Base-by-base conservation (phyloP, 2,797 vertebrate species). In the Leptatherina wallacei region DNA sequence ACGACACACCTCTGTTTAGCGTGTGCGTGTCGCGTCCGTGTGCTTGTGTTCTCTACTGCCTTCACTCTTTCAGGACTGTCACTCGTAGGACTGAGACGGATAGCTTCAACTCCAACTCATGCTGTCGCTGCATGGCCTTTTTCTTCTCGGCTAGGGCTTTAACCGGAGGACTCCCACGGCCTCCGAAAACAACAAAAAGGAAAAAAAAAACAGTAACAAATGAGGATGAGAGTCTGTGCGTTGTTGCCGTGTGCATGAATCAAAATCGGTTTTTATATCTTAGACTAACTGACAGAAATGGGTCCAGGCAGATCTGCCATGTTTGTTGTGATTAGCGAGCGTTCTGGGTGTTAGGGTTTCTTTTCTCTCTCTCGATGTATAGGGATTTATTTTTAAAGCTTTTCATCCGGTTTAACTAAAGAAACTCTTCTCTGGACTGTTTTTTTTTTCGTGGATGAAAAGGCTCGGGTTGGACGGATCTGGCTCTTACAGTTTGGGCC, bases 81-180 rank as follows among this genome's bases (percentile, higher is more conserved):
- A 27, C 64, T 68, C 57, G 51, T 10, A 18, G 78, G 65, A 69
- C 64, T 35, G 65, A 68, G 70, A 68, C 38, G 72, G 62, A 44
- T 35, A 27, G 42, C 6, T 67, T 78, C 33, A 63, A 62, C 67
- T 61, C 35, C 76, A 55, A 69, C 77, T 84, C 82, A 56, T 44
- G 78, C 80, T 77, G 76, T 73, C 8, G 77, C 86, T 90, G 88
- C 81, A 84, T 87, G 85, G 84, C 81, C 77, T 85, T 78, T 9
- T 40, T 56, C 79, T 78, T 66, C 33, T 72, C 8, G 52, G 56
- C 77, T 69, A 68, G 73, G 83, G 88, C 86, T 90, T 78, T 69
- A 74, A 67, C 65, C 47, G 72, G 74, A 76, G 44, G 52, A 55
- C 61, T 58, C 59, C 32, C 47, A 3, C 51, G 10, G 61, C 81